phyloP scores from a whole-genome alignment of 2,888 invertebrate species.

The Cordylochernes scorpioides region DNA sequence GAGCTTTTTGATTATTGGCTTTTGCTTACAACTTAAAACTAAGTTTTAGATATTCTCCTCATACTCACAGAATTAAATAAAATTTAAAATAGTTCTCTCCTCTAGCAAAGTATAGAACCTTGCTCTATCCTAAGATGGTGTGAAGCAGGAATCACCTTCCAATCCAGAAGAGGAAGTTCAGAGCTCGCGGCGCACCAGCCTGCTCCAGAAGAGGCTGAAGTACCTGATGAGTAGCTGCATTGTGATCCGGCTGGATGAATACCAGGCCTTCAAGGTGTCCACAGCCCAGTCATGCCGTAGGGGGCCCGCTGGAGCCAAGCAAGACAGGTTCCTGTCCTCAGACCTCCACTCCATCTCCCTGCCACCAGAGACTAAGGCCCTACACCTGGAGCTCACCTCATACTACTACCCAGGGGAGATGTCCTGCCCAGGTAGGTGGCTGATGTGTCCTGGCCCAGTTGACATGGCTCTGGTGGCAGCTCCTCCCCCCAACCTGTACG shows the following conservation, averaged over 20 bases:
- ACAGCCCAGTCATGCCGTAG: slow-evolving; percentile 27
- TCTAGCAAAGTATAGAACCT: too few relatives aligned
- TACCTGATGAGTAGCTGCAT: slow-evolving; percentile 65
- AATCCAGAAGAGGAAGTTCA: too few relatives aligned
- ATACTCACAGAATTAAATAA: too few relatives aligned
- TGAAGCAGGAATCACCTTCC: too few relatives aligned
- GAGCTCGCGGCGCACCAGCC: not conserved
- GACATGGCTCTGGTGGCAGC: slow-evolving; percentile 48
- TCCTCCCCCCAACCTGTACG: slow-evolving; percentile 71
- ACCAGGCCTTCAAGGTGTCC: slow-evolving; percentile 57
- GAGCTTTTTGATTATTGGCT: too few relatives aligned
- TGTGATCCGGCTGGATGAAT: slow-evolving; percentile 65
- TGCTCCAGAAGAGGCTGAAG: slow-evolving; percentile 1
- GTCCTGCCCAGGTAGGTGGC: slow-evolving; percentile 47
- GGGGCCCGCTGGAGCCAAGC: slow-evolving; percentile 4
- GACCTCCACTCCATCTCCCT: slow-evolving; percentile 41
- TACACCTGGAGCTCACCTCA: slow-evolving; percentile 87
- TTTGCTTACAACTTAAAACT: too few relatives aligned
- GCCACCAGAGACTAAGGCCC: slow-evolving; percentile 61
- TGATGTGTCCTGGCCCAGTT: too few relatives aligned
- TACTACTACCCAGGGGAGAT: slow-evolving; percentile 69
- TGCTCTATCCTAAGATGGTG: too few relatives aligned
- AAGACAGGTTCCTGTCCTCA: slow-evolving; percentile 21
- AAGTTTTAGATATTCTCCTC: too few relatives aligned
- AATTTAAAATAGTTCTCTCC: too few relatives aligned